phyloP scores from a whole-genome alignment of 2,797 vertebrate genomes.

The Rhabdomys pumilio region DNA sequence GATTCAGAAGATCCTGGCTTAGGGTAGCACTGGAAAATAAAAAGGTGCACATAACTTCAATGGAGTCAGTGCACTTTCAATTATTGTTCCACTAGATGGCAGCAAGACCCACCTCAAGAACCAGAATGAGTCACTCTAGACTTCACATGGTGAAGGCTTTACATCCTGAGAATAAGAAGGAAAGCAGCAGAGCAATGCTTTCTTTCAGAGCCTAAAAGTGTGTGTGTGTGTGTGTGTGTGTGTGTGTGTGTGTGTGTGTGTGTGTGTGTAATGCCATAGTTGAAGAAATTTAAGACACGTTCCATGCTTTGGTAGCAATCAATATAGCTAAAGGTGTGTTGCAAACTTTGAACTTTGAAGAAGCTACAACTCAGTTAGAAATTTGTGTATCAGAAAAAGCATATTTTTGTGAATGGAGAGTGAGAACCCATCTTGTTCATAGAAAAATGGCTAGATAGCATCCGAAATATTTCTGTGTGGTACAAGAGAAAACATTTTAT shows the following conservation, averaged over 20 bases:
- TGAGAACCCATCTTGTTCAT: background rate
- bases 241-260: too few relatives aligned
- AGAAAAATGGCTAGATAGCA: background rate
- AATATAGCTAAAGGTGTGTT: background rate
- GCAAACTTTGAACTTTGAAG: background rate
- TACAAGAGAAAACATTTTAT: background rate
- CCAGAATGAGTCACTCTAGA: background rate
- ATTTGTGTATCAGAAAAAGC: background rate
- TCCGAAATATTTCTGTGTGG: background rate
- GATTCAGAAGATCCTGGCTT: background rate
- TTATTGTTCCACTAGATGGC: slow-evolving; percentile 67
- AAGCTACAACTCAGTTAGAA: background rate
- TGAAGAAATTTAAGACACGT: background rate
- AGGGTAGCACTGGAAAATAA: background rate
- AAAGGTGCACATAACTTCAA: background rate
- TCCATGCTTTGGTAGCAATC: background rate
- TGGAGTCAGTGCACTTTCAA: background rate
- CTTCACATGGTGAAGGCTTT: background rate
- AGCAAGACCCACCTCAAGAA: background rate
- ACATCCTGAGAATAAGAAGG: background rate
- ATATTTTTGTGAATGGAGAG: background rate
- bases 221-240: too few relatives aligned
- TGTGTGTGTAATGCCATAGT: background rate
- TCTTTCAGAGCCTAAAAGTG: background rate
- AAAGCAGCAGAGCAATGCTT: background rate